These are phyloP conservation scores for Euura saliciscinereae DNA, from an alignment of 1,140 invertebrate genomes.

Conservation along the genomic window DNA sequence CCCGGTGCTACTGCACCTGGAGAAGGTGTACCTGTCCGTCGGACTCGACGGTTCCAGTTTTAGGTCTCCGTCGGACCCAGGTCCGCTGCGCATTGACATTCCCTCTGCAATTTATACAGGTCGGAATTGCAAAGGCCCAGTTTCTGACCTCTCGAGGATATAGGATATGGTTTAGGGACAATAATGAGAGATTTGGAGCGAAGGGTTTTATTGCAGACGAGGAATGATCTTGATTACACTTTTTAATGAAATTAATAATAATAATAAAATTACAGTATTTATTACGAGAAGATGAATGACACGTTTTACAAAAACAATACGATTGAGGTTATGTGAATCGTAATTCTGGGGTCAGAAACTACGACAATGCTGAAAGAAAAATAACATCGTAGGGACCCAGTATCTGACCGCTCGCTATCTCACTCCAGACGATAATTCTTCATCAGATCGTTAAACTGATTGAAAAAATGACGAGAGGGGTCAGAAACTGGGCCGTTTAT, in stretches of 20 bases:
- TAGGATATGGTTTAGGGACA: background rate
- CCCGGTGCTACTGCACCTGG: conserved; percentile 81
- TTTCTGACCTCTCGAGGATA: background rate
- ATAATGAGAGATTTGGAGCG: background rate
- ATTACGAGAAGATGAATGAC: background rate
- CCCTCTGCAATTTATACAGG: conserved; percentile 24
- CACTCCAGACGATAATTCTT: too few species aligned
- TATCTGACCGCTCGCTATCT: too few species aligned
- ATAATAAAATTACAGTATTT: background rate
- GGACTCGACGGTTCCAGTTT: conserved; percentile 73
- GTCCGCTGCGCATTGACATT: conserved; percentile 28
- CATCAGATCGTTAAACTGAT: too few species aligned
- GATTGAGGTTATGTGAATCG: too few species aligned
- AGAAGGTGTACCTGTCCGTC: conserved; percentile 71
- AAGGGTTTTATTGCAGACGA: too few species aligned
- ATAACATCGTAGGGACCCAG: too few species aligned
- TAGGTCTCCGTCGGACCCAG: conserved; percentile 54
- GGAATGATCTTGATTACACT: too few species aligned
- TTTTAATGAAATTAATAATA: background rate
- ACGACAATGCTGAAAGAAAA: too few species aligned
- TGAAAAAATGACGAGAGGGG: too few species aligned
- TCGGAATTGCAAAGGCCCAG: background rate
- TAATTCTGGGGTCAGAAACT: too few species aligned
- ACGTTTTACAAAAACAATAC: too few species aligned
- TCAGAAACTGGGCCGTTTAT: too few species aligned